phyloP scores from a whole-genome alignment of 2,113 vertebrate species.

The Stegostoma tigrinum region DNA sequence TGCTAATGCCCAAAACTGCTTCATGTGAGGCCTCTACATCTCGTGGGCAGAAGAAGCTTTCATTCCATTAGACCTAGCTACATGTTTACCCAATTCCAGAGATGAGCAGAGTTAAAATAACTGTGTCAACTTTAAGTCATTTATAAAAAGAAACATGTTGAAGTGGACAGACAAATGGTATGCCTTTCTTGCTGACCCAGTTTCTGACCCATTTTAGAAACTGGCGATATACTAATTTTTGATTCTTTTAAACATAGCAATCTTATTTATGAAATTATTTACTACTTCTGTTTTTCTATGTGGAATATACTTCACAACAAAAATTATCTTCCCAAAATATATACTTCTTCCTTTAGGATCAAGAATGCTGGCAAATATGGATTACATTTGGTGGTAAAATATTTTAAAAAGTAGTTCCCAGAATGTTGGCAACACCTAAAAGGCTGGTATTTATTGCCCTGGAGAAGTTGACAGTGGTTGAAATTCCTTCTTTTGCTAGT shows the following conservation, averaged over 20 bases:
- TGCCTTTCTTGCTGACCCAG: not conserved
- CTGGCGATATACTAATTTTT: not conserved
- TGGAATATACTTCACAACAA: not conserved
- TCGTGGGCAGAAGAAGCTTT: not conserved
- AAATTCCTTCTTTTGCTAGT: not conserved
- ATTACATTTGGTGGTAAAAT: not conserved
- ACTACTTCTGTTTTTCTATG: not conserved
- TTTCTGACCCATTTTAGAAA: slow-evolving; percentile 17
- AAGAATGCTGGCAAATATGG: slow-evolving; percentile 11
- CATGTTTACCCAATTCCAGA: not conserved
- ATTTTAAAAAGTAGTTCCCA: not conserved
- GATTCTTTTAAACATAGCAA: not conserved
- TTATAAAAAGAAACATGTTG: not conserved
- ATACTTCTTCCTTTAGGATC: not conserved
- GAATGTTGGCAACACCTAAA: not conserved
- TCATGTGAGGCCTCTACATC: not conserved
- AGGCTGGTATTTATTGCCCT: not conserved
- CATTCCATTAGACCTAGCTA: no score
- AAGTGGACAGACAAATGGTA: not conserved
- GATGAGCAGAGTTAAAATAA: not conserved
- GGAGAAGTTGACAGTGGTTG: not conserved
- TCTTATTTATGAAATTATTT: not conserved
- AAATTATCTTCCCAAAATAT: slow-evolving; percentile 7
- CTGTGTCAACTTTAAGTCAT: not conserved
- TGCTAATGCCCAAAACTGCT: not conserved